These are phyloP conservation scores for Tamias sibiricus DNA, from an alignment of 2,113 vertebrate species.

Conservation along the genomic window DNA sequence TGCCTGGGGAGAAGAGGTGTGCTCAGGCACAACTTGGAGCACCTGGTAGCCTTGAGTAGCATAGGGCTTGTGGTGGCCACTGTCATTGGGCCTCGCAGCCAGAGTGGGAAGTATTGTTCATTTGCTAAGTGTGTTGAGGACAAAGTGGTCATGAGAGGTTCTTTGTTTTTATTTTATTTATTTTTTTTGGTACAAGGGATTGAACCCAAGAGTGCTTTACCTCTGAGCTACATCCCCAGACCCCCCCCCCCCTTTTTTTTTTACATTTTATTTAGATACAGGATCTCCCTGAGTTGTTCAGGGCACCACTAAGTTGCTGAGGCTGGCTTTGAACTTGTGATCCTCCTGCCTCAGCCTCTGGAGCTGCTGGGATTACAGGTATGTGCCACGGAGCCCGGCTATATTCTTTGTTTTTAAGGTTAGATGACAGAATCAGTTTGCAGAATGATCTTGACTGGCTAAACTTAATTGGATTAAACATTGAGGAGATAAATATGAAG, in stretches of 20 bases:
- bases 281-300: no score
- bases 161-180: not conserved
- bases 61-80: rapidly evolving
- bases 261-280: no score
- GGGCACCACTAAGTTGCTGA: no score
- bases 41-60: rapidly evolving
- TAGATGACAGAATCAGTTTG: not conserved
- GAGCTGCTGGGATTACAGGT: no score
- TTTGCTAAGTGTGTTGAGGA: not conserved
- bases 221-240: no score
- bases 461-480: not conserved
- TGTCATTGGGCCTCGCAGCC: rapidly evolving
- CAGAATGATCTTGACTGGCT: not conserved
- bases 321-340: no score
- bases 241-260: no score
- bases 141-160: not conserved
- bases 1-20: rapidly evolving
- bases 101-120: not conserved
- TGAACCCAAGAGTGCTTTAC: no score
- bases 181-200: no score
- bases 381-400: no score
- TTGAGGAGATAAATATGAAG: not conserved
- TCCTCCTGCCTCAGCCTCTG: no score
- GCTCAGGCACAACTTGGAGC: no score
- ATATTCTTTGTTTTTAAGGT: not conserved